phyloP scores from a whole-genome alignment of 1,140 invertebrate genomes.

The Solenopsis invicta region DNA sequence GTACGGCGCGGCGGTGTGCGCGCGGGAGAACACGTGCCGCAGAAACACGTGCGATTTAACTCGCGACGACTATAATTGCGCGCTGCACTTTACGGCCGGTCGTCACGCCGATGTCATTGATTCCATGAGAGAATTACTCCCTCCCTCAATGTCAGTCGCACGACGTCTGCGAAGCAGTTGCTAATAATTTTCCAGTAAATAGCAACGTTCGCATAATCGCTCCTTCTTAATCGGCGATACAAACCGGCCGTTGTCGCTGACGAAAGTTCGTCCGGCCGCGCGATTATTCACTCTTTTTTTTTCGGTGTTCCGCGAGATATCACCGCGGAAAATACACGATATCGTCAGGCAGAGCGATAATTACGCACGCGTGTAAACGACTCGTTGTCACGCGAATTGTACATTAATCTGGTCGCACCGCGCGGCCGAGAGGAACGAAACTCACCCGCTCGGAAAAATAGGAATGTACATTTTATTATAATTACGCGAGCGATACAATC shows the following conservation, averaged over 20 bases:
- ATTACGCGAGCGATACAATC: conserved; percentile 53
- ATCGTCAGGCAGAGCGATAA: conserved; percentile 64
- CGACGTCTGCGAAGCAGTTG: background rate
- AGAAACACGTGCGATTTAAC: conserved; percentile 74
- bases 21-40: conserved; percentile 34
- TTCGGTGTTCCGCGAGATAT: conserved; percentile 64
- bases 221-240: conserved; percentile 22
- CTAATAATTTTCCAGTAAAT: conserved; percentile 52
- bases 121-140: conserved; percentile 47
- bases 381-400: conserved; percentile 68
- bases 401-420: conserved; percentile 44
- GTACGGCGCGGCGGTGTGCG: background rate
- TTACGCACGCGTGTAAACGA: conserved; percentile 70
- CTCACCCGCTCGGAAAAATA: conserved; percentile 42
- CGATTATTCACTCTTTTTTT: conserved; percentile 72
- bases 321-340: conserved; percentile 65
- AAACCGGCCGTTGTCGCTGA: background rate
- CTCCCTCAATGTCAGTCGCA: background rate
- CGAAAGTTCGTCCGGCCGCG: conserved; percentile 59
- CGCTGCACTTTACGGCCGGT: conserved; percentile 73
- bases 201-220: background rate
- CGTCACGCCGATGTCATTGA: conserved; percentile 75
- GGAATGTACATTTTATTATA: conserved; percentile 63
- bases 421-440: conserved; percentile 2
- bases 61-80: conserved; percentile 77